Evolutionary conservation across 2,888 invertebrate species (phyloP).

Genomic region (Tricholauxania praeusta): DNA sequence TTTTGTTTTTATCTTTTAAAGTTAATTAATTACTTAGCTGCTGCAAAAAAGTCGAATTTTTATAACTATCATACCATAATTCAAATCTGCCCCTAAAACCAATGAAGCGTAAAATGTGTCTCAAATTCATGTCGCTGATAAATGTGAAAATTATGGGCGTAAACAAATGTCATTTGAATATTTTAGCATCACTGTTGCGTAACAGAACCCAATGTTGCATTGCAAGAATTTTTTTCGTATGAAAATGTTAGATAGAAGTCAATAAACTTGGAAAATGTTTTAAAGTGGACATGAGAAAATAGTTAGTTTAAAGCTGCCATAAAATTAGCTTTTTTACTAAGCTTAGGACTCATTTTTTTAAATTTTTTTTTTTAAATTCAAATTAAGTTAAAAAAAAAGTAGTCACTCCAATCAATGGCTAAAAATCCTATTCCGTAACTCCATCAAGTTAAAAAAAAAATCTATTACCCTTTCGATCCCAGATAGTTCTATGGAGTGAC

Average conservation of each 20-base stretch:
- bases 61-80: no score
- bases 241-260: conserved; percentile 5
- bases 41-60: no score
- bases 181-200: conserved; percentile 3
- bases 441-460: not conserved
- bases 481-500: no score
- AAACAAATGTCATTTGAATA: conserved; percentile 25
- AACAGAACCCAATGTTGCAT: conserved; percentile 28
- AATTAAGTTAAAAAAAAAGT: not conserved
- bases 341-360: no score
- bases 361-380: not conserved
- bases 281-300: no score
- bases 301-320: no score
- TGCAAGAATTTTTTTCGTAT: conserved; percentile 17
- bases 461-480: no score
- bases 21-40: no score
- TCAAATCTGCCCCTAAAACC: not conserved
- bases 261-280: conserved; percentile 15
- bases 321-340: no score
- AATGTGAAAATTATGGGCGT: conserved; percentile 32
- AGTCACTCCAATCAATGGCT: no score
- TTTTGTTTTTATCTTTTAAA: no score
- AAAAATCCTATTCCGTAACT: no score
- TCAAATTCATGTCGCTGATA: not conserved
- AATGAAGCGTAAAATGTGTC: conserved; percentile 17